Conservation (phyloP, 2,888 invertebrate species). For the Nomada goodeniana region DNA sequence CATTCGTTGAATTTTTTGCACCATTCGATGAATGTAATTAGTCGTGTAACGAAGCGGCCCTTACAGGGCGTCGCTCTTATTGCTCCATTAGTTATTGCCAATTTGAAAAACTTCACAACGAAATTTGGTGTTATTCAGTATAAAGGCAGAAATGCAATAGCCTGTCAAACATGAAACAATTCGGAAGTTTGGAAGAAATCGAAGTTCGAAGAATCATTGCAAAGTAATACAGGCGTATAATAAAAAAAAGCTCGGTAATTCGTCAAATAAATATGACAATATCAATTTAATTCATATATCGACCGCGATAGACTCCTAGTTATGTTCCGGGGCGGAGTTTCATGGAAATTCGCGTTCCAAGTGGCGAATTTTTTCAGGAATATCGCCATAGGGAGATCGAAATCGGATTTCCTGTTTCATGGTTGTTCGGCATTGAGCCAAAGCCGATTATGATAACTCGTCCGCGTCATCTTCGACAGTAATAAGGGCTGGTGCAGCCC, state of each 20-base stretch:
- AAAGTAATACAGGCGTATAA: too few relatives aligned
- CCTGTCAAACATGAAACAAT: too few relatives aligned
- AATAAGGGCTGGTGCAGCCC: conserved; percentile 47
- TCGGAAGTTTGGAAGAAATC: too few relatives aligned
- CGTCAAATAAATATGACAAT: neutral
- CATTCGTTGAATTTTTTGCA: too few relatives aligned
- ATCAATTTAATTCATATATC: neutral
- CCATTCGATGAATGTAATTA: too few relatives aligned
- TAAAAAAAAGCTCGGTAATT: neutral
- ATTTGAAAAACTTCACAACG: too few relatives aligned
- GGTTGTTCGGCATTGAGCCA: conserved; percentile 75
- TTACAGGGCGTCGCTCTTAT: too few relatives aligned
- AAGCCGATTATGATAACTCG: conserved; percentile 80
- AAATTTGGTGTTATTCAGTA: too few relatives aligned
- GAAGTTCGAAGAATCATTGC: too few relatives aligned
- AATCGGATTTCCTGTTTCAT: conserved; percentile 73
- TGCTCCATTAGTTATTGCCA: too few relatives aligned
- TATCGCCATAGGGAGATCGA: conserved; percentile 48
- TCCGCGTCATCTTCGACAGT: conserved; percentile 52
- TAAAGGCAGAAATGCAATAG: too few relatives aligned
- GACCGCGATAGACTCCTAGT: neutral
- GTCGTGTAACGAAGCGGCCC: too few relatives aligned
- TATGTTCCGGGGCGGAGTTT: neutral
- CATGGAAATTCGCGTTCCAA: neutral
- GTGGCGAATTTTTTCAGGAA: conserved; percentile 26